phyloP scores from a whole-genome alignment of 2,797 vertebrate genomes.

The Oreochromis mossambicus region DNA sequence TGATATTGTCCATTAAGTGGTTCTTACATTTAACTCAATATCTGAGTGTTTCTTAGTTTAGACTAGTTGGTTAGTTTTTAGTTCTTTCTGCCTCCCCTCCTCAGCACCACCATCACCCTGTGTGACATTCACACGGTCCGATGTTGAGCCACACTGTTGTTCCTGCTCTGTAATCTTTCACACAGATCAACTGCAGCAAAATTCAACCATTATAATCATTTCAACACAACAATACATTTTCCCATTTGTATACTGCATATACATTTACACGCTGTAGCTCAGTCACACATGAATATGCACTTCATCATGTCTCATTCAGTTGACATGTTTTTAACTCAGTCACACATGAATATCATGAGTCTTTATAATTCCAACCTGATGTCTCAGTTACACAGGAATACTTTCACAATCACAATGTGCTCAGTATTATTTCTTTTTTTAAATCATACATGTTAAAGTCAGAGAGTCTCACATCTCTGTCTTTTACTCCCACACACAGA shows the following conservation, averaged over 20 bases:
- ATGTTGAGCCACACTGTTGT: not conserved
- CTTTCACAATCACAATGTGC: not conserved
- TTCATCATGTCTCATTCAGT: too few species aligned
- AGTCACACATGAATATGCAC: not conserved
- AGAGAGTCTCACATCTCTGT: not conserved
- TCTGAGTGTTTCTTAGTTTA: not conserved
- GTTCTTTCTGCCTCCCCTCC: not conserved
- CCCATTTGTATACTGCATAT: accelerated
- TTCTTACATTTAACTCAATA: not conserved
- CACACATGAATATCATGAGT: not conserved
- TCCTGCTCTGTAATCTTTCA: not conserved
- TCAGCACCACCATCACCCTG: not conserved
- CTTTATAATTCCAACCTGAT: not conserved
- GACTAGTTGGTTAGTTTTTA: not conserved
- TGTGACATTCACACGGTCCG: not conserved
- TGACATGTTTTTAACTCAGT: too few species aligned
- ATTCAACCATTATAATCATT: not conserved
- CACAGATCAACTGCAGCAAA: not conserved
- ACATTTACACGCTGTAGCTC: not conserved
- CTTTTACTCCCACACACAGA: not conserved
- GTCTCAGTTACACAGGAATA: not conserved
- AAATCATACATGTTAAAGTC: not conserved
- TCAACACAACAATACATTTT: not conserved
- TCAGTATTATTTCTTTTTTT: not conserved
- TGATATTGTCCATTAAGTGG: not conserved